These are phyloP conservation scores for Drosophila aldrichi DNA, from an alignment of 2,888 invertebrate species.

Conservation along the genomic window DNA sequence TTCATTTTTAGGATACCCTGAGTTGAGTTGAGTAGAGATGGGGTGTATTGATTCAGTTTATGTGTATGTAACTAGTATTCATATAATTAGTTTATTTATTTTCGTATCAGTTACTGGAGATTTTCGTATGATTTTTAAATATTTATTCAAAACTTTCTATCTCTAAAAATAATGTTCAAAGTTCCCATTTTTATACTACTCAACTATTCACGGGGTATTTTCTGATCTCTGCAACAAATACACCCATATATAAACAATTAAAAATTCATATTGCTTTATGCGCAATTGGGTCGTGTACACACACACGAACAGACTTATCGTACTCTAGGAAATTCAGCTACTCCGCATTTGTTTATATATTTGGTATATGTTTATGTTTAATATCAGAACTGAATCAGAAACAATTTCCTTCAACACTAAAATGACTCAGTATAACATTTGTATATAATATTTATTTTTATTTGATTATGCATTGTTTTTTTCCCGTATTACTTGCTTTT, in stretches of 20 bases:
- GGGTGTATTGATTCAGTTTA: background rate
- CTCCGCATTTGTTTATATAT: slow-evolving; percentile 4
- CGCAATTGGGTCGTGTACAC: slow-evolving; percentile 20
- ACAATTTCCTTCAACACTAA: slow-evolving; percentile 1
- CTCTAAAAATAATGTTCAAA: no score
- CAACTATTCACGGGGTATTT: background rate
- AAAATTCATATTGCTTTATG: slow-evolving; percentile 5
- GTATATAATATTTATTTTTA: background rate
- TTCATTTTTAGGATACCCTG: slow-evolving; percentile 13
- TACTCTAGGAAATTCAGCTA: slow-evolving; percentile 21
- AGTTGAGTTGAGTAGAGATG: background rate
- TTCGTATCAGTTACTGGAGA: no score
- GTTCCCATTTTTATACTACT: no score
- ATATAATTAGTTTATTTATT: no score
- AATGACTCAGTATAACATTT: slow-evolving; percentile 53
- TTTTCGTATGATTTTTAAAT: background rate
- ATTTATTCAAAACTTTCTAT: background rate
- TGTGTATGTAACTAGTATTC: background rate
- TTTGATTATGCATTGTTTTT: slow-evolving; percentile 26
- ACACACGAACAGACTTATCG: slow-evolving; percentile 28
- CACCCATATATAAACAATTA: slow-evolving; percentile 31
- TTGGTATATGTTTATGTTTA: slow-evolving; percentile 23
- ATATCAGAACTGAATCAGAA: slow-evolving; percentile 19
- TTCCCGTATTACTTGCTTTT: background rate
- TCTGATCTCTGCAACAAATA: background rate